These are phyloP conservation scores for Teleopsis dalmanni DNA, from an alignment of 1,140 invertebrate species.

Conservation along the genomic window DNA sequence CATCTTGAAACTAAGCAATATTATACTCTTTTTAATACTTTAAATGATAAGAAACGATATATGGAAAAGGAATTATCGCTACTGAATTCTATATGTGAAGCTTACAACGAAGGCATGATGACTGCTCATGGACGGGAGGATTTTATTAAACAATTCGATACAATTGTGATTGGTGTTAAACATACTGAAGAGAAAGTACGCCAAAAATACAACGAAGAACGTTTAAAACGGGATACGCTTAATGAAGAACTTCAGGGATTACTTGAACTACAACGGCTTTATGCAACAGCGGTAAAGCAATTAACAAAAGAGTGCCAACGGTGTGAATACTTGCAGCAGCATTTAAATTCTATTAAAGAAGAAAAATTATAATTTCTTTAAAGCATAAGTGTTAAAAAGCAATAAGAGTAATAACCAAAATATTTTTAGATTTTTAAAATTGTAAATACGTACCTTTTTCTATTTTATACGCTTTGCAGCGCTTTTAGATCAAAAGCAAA, in stretches of 20 bases:
- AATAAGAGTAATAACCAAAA: not conserved
- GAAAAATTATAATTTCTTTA: slow-evolving; percentile 8
- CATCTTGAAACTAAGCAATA: slow-evolving; percentile 96
- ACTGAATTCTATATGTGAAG: slow-evolving; percentile 90
- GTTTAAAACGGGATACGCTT: slow-evolving; percentile 61
- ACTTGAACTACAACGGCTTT: slow-evolving; percentile 74
- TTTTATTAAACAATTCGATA: slow-evolving; percentile 81
- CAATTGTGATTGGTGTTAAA: slow-evolving; percentile 77
- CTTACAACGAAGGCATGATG: slow-evolving; percentile 74
- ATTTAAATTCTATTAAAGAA: slow-evolving; percentile 36
- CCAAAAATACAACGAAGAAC: slow-evolving; percentile 59
- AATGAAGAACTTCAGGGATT: slow-evolving; percentile 63
- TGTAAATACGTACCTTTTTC: too few species aligned
- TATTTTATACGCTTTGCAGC: too few species aligned
- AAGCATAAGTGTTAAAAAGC: not conserved
- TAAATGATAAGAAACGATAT: slow-evolving; percentile 90
- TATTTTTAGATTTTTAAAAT: not conserved
- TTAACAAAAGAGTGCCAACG: slow-evolving; percentile 65
- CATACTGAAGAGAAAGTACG: slow-evolving; percentile 71
- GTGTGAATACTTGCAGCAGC: slow-evolving; percentile 51
- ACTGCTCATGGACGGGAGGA: slow-evolving; percentile 66
- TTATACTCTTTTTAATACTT: slow-evolving; percentile 90
- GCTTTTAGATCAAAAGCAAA: too few species aligned
- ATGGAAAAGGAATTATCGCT: slow-evolving; percentile 84
- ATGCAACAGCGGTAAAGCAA: slow-evolving; percentile 76